A percentile compares a stretch with the other conserved stretches of the same genome.
phyloP scores from a whole-genome alignment of 2,113 vertebrate species.

The Numenius arquata region DNA sequence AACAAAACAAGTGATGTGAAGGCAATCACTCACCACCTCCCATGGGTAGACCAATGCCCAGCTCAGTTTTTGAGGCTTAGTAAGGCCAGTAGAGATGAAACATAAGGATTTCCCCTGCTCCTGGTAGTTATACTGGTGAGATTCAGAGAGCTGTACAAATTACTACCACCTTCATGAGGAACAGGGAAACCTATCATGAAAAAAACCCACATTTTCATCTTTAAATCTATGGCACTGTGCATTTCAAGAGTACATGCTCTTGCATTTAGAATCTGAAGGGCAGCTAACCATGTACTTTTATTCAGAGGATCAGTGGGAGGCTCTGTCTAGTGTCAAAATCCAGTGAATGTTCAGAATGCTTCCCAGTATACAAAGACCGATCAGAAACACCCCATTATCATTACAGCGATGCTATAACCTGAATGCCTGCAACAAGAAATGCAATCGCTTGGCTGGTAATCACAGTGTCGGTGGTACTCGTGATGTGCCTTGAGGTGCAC shows the following conservation, averaged over 20 bases:
- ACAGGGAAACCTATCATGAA: background rate
- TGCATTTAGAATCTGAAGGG: background rate
- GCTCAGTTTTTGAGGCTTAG: background rate
- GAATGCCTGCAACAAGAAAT: background rate
- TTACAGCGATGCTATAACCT: background rate
- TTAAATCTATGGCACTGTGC: background rate
- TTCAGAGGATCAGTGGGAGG: background rate
- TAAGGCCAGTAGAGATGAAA: background rate
- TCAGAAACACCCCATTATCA: background rate
- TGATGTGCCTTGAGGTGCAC: background rate
- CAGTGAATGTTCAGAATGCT: background rate
- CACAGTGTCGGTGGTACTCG: background rate
- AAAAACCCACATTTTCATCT: background rate
- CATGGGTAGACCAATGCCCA: accelerated
- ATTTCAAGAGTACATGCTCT: background rate
- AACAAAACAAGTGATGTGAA: background rate
- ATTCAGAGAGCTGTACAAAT: background rate
- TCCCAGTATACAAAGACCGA: background rate
- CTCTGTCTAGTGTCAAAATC: background rate
- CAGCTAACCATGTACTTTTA: background rate
- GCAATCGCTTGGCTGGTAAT: background rate
- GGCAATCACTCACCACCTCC: background rate
- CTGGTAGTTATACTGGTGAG: background rate
- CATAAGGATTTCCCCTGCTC: background rate
- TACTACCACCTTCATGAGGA: background rate